phyloP scores from a whole-genome alignment of 2,113 vertebrate genomes.

The Pelmatolapia mariae region DNA sequence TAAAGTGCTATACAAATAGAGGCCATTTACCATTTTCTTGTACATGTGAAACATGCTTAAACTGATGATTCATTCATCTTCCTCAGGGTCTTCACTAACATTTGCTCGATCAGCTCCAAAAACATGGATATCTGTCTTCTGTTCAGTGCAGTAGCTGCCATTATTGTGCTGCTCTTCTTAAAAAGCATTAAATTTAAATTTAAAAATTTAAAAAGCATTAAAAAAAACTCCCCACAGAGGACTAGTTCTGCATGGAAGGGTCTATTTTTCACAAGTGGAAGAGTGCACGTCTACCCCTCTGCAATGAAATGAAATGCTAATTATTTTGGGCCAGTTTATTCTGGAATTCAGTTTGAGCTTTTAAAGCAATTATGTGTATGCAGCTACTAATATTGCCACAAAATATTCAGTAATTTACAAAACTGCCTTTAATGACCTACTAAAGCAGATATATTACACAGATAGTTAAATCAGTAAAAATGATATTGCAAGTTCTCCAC shows the following conservation, averaged over 20 bases:
- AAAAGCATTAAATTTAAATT: neutral
- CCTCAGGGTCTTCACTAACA: neutral
- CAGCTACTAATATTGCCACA: neutral
- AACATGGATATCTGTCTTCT: neutral
- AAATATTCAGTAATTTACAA: neutral
- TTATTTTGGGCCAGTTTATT: neutral
- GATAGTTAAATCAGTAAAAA: neutral
- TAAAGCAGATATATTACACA: neutral
- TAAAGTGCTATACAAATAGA: too few species aligned
- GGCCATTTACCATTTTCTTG: too few species aligned
- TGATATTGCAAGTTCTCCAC: neutral
- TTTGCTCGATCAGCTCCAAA: neutral
- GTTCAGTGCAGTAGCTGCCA: neutral
- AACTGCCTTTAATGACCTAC: neutral
- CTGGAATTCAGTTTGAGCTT: neutral
- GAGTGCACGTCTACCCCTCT: neutral
- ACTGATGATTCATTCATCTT: neutral
- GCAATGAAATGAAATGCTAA: neutral
- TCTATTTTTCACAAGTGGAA: neutral
- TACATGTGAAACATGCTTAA: neutral
- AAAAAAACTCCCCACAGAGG: neutral
- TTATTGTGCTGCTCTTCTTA: neutral
- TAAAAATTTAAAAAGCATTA: neutral
- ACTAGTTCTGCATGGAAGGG: neutral
- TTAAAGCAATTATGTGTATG: neutral